phyloP scores from a whole-genome alignment of 2,888 invertebrate genomes.

The Synanthedon formicaeformis region DNA sequence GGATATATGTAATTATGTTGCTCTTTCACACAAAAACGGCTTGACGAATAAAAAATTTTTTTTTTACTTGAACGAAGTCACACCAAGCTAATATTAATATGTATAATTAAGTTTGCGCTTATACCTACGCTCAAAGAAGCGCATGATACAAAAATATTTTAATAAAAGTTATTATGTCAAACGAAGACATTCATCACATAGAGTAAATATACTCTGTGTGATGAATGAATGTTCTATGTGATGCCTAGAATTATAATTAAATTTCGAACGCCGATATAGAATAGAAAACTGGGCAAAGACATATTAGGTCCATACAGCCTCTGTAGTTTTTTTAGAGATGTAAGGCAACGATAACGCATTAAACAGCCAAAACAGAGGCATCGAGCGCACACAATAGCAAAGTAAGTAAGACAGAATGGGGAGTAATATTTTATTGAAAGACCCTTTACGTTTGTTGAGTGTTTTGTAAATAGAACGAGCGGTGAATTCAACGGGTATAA shows the following conservation, averaged over 20 bases:
- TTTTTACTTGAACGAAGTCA: no score
- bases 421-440: conserved; percentile 68
- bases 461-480: conserved; percentile 64
- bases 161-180: conserved; percentile 2
- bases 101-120: no score
- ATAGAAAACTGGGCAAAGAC: background rate
- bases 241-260: no score
- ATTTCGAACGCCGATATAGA: no score
- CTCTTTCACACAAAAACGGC: no score
- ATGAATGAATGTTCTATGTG: no score
- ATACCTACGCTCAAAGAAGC: no score
- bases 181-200: conserved; percentile 4
- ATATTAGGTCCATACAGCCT: background rate
- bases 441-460: conserved; percentile 61
- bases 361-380: conserved; percentile 41
- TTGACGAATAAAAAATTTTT: no score
- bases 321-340: conserved; percentile 13
- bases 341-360: conserved; percentile 33
- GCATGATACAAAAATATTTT: no score
- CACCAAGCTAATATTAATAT: no score
- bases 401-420: conserved; percentile 56
- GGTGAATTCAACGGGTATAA: conserved; percentile 42
- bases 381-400: conserved; percentile 37
- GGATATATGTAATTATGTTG: no score
- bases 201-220: no score